These are phyloP conservation scores for Tineola bisselliella DNA, from an alignment of 2,888 invertebrate genomes.

Conservation along the genomic window DNA sequence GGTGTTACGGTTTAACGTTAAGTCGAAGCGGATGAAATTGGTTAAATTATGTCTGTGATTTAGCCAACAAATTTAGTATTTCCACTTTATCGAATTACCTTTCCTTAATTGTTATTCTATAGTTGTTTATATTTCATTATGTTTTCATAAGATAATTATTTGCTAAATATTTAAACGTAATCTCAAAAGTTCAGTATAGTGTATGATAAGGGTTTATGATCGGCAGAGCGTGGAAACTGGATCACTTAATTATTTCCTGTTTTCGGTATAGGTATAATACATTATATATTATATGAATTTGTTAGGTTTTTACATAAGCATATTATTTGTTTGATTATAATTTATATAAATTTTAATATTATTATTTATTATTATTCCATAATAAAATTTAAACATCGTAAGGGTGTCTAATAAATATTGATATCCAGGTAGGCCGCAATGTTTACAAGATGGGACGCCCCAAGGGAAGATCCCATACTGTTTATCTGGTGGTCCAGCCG, in stretches of 20 bases:
- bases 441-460: neutral
- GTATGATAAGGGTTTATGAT: neutral
- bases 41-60: conserved; percentile 9
- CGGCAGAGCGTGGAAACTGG: neutral
- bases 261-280: too few relatives aligned
- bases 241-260: too few relatives aligned
- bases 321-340: too few relatives aligned
- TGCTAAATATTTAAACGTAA: neutral
- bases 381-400: neutral
- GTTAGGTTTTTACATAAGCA: too few relatives aligned
- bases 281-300: too few relatives aligned
- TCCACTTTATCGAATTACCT: neutral
- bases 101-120: neutral
- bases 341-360: neutral
- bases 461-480: neutral
- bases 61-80: conserved; percentile 1
- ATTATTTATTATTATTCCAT: neutral
- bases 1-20: conserved; percentile 8
- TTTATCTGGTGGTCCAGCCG: neutral
- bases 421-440: neutral
- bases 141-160: neutral
- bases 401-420: neutral
- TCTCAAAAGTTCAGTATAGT: neutral
- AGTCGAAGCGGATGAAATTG: conserved; percentile 8
- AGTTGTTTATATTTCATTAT: neutral